Base-by-base conservation (phyloP, 2,113 vertebrate species). In the Spea multiplicata region DNA sequence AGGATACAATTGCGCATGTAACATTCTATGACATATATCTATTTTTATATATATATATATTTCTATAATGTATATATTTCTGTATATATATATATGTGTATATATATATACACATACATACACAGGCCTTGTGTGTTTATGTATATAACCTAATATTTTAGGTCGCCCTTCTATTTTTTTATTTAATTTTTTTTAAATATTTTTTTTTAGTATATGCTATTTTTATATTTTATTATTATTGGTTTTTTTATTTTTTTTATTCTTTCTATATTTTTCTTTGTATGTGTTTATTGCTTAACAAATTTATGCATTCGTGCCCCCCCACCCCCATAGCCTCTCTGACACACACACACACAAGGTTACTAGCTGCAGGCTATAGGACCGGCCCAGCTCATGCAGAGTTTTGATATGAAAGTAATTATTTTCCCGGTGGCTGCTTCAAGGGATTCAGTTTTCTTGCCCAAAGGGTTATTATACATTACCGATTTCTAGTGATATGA, bases 391-490 rank as follows among this genome's bases (percentile, higher is more conserved):
- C 95, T 98, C 97, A 97, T 99, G 97, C 97, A 95, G 97, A 97
- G 97, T 98, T 98, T 98, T 98, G 97, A 98, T 99, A 99, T 98
- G 97, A 99, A 98, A 99, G 97, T 98, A 98, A 99, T 98, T 99
- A 99, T 98, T 99, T 98, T 98, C 96, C 95, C 96, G 94, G 94
- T 98, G 95, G 97, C 96, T 95, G 96, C 96, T 97, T 95, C 96
- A 93, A 30, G 95, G 95, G 95, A 95, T 97, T 95, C 95, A 94
- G 90, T 93, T 96, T 30, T 97, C 97, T 96, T 96, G 97, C 97
- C 96, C 96, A 96, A 97, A 97, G 96, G 96, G 96, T 98, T 98
- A 97, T 98, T 97, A 98, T 97, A 98, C 97, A 98, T 98, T 98
- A 98, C 97, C 97, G 97, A 99, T 98, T 98, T 98, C 95, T 94